These are phyloP conservation scores for Patella pellucida DNA, from an alignment of 2,888 invertebrate genomes.

Conservation along the genomic window DNA sequence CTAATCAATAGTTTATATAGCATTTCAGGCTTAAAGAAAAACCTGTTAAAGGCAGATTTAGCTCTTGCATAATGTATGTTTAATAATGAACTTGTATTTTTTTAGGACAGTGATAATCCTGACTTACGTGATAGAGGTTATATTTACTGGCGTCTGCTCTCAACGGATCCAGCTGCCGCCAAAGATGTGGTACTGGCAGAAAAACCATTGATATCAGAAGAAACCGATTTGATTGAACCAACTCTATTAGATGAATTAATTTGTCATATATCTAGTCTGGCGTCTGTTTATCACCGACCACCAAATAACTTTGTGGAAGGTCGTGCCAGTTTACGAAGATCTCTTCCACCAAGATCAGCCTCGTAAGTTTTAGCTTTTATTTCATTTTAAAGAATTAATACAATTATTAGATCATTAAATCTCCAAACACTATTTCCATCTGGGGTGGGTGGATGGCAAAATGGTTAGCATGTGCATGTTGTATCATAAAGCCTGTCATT, in stretches of 20 bases:
- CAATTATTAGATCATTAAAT: too few species aligned
- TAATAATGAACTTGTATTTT: neutral
- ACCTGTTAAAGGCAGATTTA: too few species aligned
- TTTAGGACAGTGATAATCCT: constrained; percentile 93
- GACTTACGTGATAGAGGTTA: constrained; percentile 98
- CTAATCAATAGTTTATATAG: too few species aligned
- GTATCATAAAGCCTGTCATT: too few species aligned
- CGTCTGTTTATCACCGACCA: constrained; percentile 99
- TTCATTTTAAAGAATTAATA: too few species aligned
- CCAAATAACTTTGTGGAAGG: constrained; percentile 98
- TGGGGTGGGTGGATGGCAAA: too few species aligned
- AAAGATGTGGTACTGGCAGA: constrained; percentile 99
- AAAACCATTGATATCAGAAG: constrained; percentile 98
- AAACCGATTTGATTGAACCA: constrained; percentile 97
- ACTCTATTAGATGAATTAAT: constrained; percentile 97
- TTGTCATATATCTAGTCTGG: constrained; percentile 97
- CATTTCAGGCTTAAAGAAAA: too few species aligned
- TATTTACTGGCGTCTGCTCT: constrained; percentile 98
- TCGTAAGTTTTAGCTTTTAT: constrained; percentile 48
- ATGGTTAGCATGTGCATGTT: too few species aligned
- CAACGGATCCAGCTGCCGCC: constrained; percentile 98
- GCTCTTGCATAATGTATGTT: too few species aligned
- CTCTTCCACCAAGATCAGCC: constrained; percentile 58
- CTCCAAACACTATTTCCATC: too few species aligned
- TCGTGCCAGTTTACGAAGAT: constrained; percentile 53